Percentiles rank a stretch among this genome's conserved stretches.
Conservation (phyloP, 2,888 invertebrate genomes). For the Epirrhoe alternata region DNA sequence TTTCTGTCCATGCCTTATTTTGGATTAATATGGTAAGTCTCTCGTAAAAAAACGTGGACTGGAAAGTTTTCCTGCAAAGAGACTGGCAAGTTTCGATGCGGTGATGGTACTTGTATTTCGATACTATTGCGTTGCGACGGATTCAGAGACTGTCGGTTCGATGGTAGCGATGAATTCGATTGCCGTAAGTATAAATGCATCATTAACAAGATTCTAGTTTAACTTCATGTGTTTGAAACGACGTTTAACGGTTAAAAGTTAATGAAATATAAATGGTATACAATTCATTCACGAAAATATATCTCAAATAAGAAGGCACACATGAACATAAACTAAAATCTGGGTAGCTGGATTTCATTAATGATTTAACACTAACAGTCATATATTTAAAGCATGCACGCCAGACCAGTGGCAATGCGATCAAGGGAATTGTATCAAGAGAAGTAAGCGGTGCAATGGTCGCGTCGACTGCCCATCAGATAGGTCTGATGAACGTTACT, state of each 20-base stretch:
- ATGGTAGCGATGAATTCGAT: conserved; percentile 86
- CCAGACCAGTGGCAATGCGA: conserved; percentile 90
- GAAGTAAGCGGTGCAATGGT: conserved; percentile 87
- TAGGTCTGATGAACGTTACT: conserved; percentile 90
- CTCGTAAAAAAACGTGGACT: conserved; percentile 61
- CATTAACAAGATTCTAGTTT: conserved; percentile 24
- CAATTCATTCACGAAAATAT: neutral
- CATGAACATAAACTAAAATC: conserved; percentile 15
- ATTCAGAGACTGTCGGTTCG: conserved; percentile 88
- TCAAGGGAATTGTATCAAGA: conserved; percentile 87
- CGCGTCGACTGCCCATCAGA: conserved; percentile 89
- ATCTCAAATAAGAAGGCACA: neutral
- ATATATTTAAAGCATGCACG: conserved; percentile 84
- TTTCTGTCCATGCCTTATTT: conserved; percentile 59
- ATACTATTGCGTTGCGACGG: conserved; percentile 89
- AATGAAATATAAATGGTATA: neutral
- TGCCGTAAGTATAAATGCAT: conserved; percentile 84
- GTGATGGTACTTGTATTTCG: conserved; percentile 90
- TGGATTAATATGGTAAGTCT: conserved; percentile 69
- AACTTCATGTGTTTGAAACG: conserved; percentile 1
- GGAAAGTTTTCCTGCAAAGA: conserved; percentile 73
- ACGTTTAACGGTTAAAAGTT: neutral
- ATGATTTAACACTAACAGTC: conserved; percentile 43
- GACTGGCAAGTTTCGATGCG: conserved; percentile 88
- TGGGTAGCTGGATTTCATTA: conserved; percentile 36